Percentiles rank a stretch among this genome's conserved stretches.
Evolutionary conservation across 2,888 invertebrate genomes (phyloP).

Genomic region (Ceramica pisi): DNA sequence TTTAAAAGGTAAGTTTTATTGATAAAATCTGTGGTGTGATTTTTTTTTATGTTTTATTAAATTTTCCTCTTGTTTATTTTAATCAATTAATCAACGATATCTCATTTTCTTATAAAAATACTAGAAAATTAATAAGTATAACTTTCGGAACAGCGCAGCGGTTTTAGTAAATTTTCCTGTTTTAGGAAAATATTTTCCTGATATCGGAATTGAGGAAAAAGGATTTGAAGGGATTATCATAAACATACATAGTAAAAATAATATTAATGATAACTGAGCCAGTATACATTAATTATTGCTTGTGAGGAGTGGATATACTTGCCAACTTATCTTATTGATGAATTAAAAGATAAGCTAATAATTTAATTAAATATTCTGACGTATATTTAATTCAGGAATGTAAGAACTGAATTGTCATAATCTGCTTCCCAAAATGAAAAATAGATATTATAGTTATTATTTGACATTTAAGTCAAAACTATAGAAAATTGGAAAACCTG

Average conservation of each 20-base stretch:
- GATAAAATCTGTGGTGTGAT: not conserved
- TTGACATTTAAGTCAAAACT: no score
- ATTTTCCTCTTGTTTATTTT: conserved; percentile 20
- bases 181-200: conserved; percentile 4
- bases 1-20: conserved; percentile 53
- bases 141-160: not conserved
- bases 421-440: no score
- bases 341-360: no score
- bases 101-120: conserved; percentile 3
- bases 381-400: no score
- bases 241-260: not conserved
- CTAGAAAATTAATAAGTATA: conserved; percentile 11
- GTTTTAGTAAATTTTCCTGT: conserved; percentile 24
- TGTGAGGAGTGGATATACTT: not conserved
- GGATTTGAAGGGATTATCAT: not conserved
- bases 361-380: no score
- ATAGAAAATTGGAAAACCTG: no score
- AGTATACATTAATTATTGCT: not conserved
- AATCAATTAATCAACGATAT: conserved; percentile 7
- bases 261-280: not conserved
- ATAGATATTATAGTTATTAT: no score
- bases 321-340: no score
- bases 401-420: no score
- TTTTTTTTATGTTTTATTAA: conserved; percentile 1
- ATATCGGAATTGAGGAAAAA: conserved; percentile 12